Conservation (phyloP, 2,113 vertebrate genomes). For the Rostratula benghalensis region DNA sequence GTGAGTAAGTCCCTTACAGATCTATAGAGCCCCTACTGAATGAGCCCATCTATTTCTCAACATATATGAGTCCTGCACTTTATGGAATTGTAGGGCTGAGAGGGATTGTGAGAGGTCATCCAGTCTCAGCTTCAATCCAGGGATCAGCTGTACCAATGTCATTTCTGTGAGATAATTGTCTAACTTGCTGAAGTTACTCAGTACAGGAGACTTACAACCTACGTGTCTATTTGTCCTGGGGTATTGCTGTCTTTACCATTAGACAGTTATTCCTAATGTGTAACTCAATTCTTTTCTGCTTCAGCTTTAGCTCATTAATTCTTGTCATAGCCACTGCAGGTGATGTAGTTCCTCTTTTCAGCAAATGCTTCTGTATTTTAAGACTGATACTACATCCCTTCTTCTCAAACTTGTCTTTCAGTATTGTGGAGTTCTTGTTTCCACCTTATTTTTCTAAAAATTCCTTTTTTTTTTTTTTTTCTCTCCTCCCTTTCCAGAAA, state of each 20-base stretch:
- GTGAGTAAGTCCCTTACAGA: slow-evolving; percentile 21
- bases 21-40: neutral
- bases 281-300: neutral
- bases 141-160: neutral
- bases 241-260: neutral
- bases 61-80: neutral
- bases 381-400: neutral
- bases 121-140: neutral
- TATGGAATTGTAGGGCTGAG: neutral
- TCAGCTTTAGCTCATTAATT: neutral
- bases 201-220: neutral
- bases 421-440: neutral
- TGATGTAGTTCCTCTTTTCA: neutral
- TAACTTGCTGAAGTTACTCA: neutral
- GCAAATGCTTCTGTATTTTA: neutral
- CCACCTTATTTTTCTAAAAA: neutral
- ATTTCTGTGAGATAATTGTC: neutral
- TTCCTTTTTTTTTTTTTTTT: neutral
- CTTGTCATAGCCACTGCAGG: neutral
- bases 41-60: neutral
- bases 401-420: neutral
- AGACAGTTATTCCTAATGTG: neutral
- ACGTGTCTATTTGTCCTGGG: neutral
- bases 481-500: neutral
- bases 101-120: neutral